These are phyloP conservation scores for Stegana nigrithorax DNA, from an alignment of 2,888 invertebrate genomes.

Conservation along the genomic window DNA sequence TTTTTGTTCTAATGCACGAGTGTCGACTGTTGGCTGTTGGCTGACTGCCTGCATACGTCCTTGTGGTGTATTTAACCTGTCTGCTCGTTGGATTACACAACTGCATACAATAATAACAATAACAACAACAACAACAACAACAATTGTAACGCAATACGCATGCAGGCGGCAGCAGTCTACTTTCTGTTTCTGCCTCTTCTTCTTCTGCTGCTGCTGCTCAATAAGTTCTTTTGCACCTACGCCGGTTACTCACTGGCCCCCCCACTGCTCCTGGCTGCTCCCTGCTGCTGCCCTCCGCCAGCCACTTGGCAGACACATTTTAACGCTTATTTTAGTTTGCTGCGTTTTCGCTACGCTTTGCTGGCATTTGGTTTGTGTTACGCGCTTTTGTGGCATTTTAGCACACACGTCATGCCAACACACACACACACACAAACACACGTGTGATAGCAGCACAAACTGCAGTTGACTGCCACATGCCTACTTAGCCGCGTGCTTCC, in stretches of 20 bases:
- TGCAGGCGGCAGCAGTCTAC: conserved; percentile 19
- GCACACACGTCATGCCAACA: conserved; percentile 10
- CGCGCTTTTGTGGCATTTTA: conserved; percentile 21
- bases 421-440: conserved; percentile 8
- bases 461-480: neutral
- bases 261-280: neutral
- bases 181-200: no score
- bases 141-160: conserved; percentile 53
- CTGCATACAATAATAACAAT: no score
- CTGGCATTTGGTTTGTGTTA: conserved; percentile 33
- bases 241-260: conserved; percentile 16
- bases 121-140: conserved; percentile 9
- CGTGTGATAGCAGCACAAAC: no score
- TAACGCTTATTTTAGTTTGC: conserved; percentile 57
- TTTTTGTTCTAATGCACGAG: no score
- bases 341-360: conserved; percentile 3
- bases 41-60: conserved; percentile 46
- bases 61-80: conserved; percentile 66
- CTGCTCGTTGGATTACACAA: conserved; percentile 62
- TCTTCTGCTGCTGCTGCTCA: no score
- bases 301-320: conserved; percentile 61
- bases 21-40: no score
- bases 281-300: conserved; percentile 42
- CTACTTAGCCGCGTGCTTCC: no score
- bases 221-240: conserved; percentile 30